Evolutionary conservation across 2,888 invertebrate species (phyloP), one percentile per base, ranked within the genome.

Genomic region (Drosophila peninsularis): DNA sequence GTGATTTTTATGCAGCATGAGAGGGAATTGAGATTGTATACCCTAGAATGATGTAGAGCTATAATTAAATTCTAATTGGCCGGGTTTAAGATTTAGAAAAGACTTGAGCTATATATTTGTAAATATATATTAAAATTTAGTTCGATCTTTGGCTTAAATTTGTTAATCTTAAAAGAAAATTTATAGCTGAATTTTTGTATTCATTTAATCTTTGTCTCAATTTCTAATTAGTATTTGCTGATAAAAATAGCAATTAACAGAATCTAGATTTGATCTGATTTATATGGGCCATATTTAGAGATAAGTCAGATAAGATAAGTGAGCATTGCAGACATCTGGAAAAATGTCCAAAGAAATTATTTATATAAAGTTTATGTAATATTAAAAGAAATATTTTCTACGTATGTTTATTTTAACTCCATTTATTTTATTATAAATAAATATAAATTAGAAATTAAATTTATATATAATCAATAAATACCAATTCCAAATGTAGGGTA

Each of bases 1-100:
- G 19, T 52, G 62, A 13, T 30, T 6, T 30, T 30, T 30, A 30
- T 68, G 75, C 57, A 14, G 61, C 67, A 66, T 57, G 57, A 42
- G 45, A 57, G 13, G 19, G 11, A 9, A 27, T 44, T 10, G 5
- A 10, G 5, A 10, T 24, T 21, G 3, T 1, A 44, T 10, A n/a
- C 32, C 11, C 41, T 42, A 11, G 5, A 32, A 27, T 47, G 17
- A 11, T 17, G 11, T 5, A 27, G 17, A 30, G 27, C 5, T 45
- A 10, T 45, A 0, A 30, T 17, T 27, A 17, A 30, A 11, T 6
- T 4, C 3, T 19, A 3, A 32, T 49, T 24, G 27, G 24, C 4
- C 7, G 14, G 14, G 3, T 44, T 7, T 30, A 30, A 30, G 27
- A n/a, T n/a, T n/a, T n/a, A n/a, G n/a, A n/a, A n/a, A n/a, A n/a